Base-by-base conservation (phyloP, 1,140 invertebrate genomes). In the Nixonia krombeini region DNA sequence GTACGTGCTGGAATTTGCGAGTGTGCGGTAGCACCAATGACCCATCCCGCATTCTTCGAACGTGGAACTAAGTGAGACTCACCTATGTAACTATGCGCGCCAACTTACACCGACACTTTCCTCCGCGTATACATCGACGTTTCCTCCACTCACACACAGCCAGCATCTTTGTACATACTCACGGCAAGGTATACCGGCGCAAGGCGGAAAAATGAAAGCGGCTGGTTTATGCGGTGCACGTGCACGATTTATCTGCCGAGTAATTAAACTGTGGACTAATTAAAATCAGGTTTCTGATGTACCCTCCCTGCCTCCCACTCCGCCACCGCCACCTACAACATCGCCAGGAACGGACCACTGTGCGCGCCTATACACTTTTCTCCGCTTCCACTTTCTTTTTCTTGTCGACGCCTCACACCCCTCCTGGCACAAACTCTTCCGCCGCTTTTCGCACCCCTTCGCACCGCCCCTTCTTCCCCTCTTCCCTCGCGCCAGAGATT, bases 191-290 rank as follows among this genome's bases (percentile, higher is more conserved):
- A 75, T 75, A 70, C 70, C 69, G 70, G 65, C 69, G 70, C 72
- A 66, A 72, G 52, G 71, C 70, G 73, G 70, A 85, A 85, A 84
- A 84, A 84, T 84, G 78, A 83, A 84, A 84, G 81, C 80, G 78
- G 81, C 81, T 84, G 79, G 78, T 84, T 85, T 84, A 85, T 85
- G 82, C 82, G 77, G 81, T 84, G 83, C 83, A 85, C 83, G 83
- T 85, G 83, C 81, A 83, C 83, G 81, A 85, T 85, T 85, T 85
- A 85, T 85, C 83, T 83, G 81, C 80, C 79, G 79, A 84, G 82
- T 85, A 85, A 85, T 85, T 85, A 85, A 85, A 85, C 82, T 84
- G 83, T 82, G 83, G 81, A 85, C 83, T 85, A 85, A 85, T 85
- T 85, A 85, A 85, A 85, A 85, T 85, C 83, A 85, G 83, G 83